phyloP scores from a whole-genome alignment of 1,140 invertebrate species.

The Drosophila leontia region DNA sequence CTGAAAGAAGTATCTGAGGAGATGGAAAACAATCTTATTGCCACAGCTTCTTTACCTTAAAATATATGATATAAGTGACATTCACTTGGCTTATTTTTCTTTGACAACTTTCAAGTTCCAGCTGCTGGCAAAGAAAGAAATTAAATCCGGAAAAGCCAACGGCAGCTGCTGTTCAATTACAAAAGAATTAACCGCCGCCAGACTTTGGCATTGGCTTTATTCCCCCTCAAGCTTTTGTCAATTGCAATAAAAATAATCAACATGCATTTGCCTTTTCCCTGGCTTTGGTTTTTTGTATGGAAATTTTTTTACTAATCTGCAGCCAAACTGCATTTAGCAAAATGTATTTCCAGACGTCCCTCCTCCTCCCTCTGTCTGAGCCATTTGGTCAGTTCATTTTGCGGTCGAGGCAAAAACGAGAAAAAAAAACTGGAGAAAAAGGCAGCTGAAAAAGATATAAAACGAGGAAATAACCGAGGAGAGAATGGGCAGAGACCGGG shows the following conservation, averaged over 20 bases:
- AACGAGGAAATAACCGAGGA: conserved; percentile 14
- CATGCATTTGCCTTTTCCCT: conserved; percentile 35
- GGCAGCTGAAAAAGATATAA: conserved; percentile 22
- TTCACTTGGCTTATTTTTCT: conserved; percentile 1
- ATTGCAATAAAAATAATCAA: conserved; percentile 57
- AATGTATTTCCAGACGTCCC: conserved; percentile 33
- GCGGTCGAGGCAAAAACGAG: conserved; percentile 31
- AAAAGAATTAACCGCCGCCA: conserved; percentile 40
- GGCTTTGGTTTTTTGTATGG: conserved; percentile 36
- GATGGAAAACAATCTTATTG: neutral
- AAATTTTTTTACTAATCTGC: conserved; percentile 44
- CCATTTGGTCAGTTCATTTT: conserved; percentile 51
- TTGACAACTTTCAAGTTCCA: conserved; percentile 3
- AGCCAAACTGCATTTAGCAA: conserved; percentile 51
- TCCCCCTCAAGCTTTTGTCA: conserved; percentile 42
- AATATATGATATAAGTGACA: too few relatives aligned
- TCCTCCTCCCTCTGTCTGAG: conserved; percentile 16
- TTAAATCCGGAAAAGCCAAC: conserved; percentile 8
- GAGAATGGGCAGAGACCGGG: conserved; percentile 27
- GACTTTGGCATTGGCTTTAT: conserved; percentile 47
- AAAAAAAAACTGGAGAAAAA: neutral
- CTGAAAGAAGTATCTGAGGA: neutral
- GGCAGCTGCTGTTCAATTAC: conserved; percentile 51
- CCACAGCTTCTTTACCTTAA: too few relatives aligned
- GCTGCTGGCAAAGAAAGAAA: conserved; percentile 12